phyloP scores from a whole-genome alignment of 1,140 invertebrate genomes.

The Formica selysi region DNA sequence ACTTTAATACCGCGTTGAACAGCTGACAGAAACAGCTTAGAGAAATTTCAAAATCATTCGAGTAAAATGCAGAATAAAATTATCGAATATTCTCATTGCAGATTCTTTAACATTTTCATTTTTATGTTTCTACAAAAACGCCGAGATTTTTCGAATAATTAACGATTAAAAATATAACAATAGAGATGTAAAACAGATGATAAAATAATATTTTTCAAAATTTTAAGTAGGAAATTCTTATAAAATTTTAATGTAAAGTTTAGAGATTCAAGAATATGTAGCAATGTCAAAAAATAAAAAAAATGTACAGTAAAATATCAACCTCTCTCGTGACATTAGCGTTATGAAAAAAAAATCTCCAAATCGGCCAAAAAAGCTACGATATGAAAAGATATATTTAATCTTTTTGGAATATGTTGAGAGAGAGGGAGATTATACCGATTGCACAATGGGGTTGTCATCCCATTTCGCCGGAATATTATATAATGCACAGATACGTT shows the following conservation, averaged over 20 bases:
- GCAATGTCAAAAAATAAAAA: neutral
- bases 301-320: neutral
- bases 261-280: neutral
- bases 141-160: neutral
- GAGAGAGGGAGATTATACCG: neutral
- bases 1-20: neutral
- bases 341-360: neutral
- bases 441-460: neutral
- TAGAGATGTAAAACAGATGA: neutral
- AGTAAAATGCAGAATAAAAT: neutral
- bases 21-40: neutral
- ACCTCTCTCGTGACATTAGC: neutral
- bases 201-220: neutral
- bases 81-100: neutral
- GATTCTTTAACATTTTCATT: neutral
- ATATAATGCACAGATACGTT: constrained; percentile 4
- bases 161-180: neutral
- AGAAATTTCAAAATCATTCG: neutral
- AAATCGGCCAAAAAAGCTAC: neutral
- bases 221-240: neutral
- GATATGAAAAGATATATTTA: neutral
- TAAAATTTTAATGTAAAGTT: neutral
- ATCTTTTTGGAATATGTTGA: neutral
- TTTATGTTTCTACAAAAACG: neutral
- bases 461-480: neutral